Evolutionary conservation across 2,113 vertebrate genomes (phyloP), one percentile per base, ranked within the genome.

Genomic region (Pangasianodon gigas): DNA sequence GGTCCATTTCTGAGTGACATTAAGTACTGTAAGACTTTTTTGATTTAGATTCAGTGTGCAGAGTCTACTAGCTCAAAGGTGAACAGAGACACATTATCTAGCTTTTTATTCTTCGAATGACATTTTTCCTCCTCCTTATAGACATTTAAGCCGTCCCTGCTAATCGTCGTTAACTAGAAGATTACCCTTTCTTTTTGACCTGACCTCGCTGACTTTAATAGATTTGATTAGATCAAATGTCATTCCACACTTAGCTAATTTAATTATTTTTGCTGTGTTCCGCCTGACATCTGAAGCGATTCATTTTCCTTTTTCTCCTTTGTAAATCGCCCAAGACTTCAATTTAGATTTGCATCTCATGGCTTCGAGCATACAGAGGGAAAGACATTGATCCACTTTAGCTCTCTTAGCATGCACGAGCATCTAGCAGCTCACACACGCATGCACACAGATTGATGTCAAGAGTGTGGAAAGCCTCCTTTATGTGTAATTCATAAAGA

Each of bases 201-300:
- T 86, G 93, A 92, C 87, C 89, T 90, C 87, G 58, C 29, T 91
- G 87, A 69, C 92, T 89, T 91, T 94, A 92, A 92, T 90, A 91
- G 90, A 90, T 77, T 77, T 80, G 90, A 94, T 94, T 92, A 62
- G 86, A 93, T 93, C 81, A 92, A 93, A 95, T 92, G 93, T 92
- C 94, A 93, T 91, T 93, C 90, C 91, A 92, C 93, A 93, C 90
- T 84, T 89, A 81, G 91, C 90, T 93, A 93, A 93, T 89, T 87
- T 56, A 94, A 95, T 95, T 93, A 94, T 94, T 93, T 87, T 89
- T 81, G 89, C 88, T 92, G 86, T 92, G 93, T 93, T 92, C 91
- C 75, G 41, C 44, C 83, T 92, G 94, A 93, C 92, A 93, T 94
- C 92, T 93, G 79, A 89, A 92, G 91, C 88, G 89, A 94, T 93